These are phyloP conservation scores for Sigmodon hispidus DNA, from an alignment of 2,113 vertebrate genomes.

Conservation along the genomic window DNA sequence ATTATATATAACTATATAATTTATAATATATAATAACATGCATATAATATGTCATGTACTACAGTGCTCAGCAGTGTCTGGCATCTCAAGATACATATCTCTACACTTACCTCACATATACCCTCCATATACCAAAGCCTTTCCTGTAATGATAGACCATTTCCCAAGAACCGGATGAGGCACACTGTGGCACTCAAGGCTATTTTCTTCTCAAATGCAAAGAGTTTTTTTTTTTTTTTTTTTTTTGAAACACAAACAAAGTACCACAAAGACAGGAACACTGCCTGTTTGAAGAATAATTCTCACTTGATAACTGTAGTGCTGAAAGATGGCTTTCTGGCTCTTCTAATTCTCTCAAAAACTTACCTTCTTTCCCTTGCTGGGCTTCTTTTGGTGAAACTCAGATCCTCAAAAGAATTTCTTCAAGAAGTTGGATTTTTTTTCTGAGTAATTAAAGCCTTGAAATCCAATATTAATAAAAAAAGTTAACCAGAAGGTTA, in stretches of 20 bases:
- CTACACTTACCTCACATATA: background rate
- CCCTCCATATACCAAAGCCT: background rate
- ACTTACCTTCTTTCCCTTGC: background rate
- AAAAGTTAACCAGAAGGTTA: constrained; percentile 35
- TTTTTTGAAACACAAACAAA: constrained; percentile 51
- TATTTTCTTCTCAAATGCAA: constrained; percentile 36
- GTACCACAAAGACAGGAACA: constrained; percentile 55
- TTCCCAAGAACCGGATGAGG: constrained; percentile 39
- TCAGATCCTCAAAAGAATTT: constrained; percentile 53
- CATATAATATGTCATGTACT: background rate
- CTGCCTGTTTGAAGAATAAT: constrained; percentile 55
- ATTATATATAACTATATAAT: no score
- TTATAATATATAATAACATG: no score
- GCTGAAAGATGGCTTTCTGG: constrained; percentile 56
- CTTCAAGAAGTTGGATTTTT: constrained; percentile 51
- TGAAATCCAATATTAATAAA: constrained; percentile 51
- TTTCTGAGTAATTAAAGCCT: constrained; percentile 61
- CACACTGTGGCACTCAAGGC: constrained; percentile 23
- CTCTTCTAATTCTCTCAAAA: constrained; percentile 30
- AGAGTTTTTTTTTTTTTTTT: constrained; percentile 22
- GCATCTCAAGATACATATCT: background rate
- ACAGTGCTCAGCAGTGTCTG: background rate
- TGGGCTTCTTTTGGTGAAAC: constrained; percentile 51
- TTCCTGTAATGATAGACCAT: background rate
- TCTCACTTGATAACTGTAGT: constrained; percentile 17